Evolutionary conservation across 2,888 invertebrate genomes (phyloP).

Genomic region (Drosophila mimica): DNA sequence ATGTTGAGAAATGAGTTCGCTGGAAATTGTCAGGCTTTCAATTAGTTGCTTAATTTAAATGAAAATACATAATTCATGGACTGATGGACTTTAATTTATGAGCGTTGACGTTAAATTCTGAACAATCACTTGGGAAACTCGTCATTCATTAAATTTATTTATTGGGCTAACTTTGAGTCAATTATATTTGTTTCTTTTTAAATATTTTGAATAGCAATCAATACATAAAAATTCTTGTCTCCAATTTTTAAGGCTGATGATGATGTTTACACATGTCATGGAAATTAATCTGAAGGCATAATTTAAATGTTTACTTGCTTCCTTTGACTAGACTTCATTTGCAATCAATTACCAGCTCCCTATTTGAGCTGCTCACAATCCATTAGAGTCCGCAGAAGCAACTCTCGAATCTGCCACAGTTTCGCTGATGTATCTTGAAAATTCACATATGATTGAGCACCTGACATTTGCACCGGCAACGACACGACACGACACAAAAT

Average conservation of each 20-base stretch:
- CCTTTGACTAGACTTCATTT: not conserved
- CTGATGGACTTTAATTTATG: slow-evolving; percentile 17
- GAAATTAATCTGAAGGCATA: not conserved
- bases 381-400: slow-evolving; percentile 4
- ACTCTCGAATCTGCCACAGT: slow-evolving; percentile 23
- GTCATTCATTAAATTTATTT: slow-evolving; percentile 14
- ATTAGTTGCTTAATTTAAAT: slow-evolving; percentile 19
- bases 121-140: not conserved
- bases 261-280: not conserved
- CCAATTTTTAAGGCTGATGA: not conserved
- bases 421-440: slow-evolving; percentile 20
- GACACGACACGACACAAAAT: slow-evolving; percentile 40
- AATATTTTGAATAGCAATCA: not conserved
- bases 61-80: slow-evolving; percentile 33
- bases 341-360: not conserved
- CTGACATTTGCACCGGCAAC: slow-evolving; percentile 59
- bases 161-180: not conserved
- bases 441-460: slow-evolving; percentile 60
- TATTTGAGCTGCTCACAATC: not conserved
- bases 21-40: slow-evolving; percentile 20
- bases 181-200: not conserved
- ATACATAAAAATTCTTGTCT: not conserved
- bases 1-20: slow-evolving; percentile 28
- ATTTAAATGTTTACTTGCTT: not conserved
- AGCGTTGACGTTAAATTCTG: slow-evolving; percentile 3